Percentiles rank a stretch among this genome's conserved stretches.
Conservation (phyloP, 1,140 invertebrate species). For the Hylaeus volcanicus region DNA sequence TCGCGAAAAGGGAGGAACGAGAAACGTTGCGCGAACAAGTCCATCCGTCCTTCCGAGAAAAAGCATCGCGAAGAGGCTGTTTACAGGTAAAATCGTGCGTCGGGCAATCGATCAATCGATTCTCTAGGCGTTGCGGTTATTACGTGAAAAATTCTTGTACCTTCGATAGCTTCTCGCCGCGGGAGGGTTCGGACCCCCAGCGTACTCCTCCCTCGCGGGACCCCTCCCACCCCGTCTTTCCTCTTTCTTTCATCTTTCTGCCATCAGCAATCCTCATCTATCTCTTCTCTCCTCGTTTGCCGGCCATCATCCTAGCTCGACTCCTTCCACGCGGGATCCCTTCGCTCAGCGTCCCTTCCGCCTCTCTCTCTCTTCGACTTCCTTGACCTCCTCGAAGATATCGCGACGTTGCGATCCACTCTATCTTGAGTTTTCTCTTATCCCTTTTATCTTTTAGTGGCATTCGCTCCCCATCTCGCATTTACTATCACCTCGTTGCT, state of each 20-base stretch:
- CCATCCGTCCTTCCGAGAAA: conserved; percentile 35
- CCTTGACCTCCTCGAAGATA: conserved; percentile 22
- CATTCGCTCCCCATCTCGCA: neutral
- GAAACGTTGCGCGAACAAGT: neutral
- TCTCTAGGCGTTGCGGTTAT: conserved; percentile 76
- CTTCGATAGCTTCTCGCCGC: conserved; percentile 73
- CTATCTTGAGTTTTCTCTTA: neutral
- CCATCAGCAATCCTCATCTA: conserved; percentile 66
- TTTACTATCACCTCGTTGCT: neutral
- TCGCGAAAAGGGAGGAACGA: conserved; percentile 27
- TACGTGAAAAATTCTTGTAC: conserved; percentile 75
- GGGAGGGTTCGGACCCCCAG: conserved; percentile 71
- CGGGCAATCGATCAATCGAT: conserved; percentile 75
- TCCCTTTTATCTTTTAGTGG: neutral
- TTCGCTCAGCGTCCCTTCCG: conserved; percentile 38
- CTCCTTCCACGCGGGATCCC: conserved; percentile 40
- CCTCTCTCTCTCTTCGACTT: conserved; percentile 34
- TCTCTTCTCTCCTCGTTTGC: conserved; percentile 43
- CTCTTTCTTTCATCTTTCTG: conserved; percentile 50
- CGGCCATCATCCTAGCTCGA: conserved; percentile 40
- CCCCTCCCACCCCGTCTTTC: conserved; percentile 19
- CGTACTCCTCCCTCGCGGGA: conserved; percentile 48
- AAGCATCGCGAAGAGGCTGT: conserved; percentile 64
- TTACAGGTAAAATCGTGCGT: conserved; percentile 75
- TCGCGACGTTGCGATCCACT: conserved; percentile 21